Percentiles rank a stretch among this genome's conserved stretches.
Evolutionary conservation across 2,113 vertebrate species (phyloP).

Genomic region (Callipepla squamata): DNA sequence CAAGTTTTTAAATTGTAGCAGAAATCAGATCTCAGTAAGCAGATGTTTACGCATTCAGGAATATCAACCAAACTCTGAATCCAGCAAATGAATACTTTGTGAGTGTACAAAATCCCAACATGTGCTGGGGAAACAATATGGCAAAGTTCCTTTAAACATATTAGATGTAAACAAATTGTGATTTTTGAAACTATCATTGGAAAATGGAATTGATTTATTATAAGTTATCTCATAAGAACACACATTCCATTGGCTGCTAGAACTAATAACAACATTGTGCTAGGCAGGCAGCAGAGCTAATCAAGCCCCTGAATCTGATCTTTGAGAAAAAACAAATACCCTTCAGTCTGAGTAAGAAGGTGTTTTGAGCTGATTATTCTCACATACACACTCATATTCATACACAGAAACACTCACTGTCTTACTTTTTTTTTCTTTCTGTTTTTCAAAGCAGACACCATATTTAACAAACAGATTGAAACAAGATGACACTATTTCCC

Average conservation of each 20-base stretch:
- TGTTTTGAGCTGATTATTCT: slow-evolving; percentile 24
- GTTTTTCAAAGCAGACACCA: not conserved
- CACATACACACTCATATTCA: not conserved
- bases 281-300: not conserved
- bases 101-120: not conserved
- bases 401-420: not conserved
- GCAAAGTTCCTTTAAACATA: not conserved
- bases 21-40: slow-evolving; percentile 37
- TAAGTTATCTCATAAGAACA: not conserved
- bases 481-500: not conserved
- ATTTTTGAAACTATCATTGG: not conserved
- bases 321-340: not conserved
- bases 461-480: not conserved
- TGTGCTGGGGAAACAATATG: not conserved
- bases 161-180: not conserved
- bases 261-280: not conserved
- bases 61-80: not conserved
- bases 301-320: not conserved
- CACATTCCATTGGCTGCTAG: not conserved
- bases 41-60: not conserved
- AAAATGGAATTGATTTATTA: not conserved
- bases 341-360: not conserved
- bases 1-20: not conserved
- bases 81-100: not conserved
- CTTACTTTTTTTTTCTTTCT: not conserved